Percentiles rank a stretch among this genome's conserved stretches.
phyloP scores from a whole-genome alignment of 2,113 vertebrate species.

The Ictalurus punctatus region DNA sequence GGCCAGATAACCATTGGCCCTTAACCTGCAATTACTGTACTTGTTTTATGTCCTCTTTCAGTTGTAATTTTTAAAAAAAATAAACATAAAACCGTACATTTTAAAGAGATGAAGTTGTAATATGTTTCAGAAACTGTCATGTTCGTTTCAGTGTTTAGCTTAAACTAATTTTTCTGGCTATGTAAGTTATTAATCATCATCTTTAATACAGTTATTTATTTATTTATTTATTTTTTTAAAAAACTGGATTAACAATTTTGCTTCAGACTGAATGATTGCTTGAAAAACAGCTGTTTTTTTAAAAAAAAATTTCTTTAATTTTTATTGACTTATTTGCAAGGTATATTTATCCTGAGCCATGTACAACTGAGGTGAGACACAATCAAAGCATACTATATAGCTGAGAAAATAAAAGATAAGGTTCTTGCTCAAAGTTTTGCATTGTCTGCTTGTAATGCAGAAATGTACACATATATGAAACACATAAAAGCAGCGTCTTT shows the following conservation, averaged over 20 bases:
- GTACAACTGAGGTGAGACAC: background rate
- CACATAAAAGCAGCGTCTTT: background rate
- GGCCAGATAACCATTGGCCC: background rate
- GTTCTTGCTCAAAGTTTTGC: background rate
- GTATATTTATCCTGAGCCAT: background rate
- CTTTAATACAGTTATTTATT: background rate
- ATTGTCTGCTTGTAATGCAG: background rate
- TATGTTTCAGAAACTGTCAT: background rate
- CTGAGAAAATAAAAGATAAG: background rate
- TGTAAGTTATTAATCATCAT: background rate
- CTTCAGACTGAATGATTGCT: background rate
- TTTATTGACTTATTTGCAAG: background rate
- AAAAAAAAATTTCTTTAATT: background rate
- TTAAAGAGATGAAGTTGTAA: background rate
- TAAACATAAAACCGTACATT: background rate
- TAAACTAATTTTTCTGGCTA: background rate
- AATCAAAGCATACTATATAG: background rate
- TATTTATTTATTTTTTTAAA: background rate
- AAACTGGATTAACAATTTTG: background rate
- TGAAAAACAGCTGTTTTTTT: background rate
- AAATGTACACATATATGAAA: background rate
- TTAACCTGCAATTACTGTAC: background rate
- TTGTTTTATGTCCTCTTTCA: background rate
- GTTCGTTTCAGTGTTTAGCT: background rate
- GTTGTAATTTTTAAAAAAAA: background rate